Evolutionary conservation across 2,113 vertebrate genomes (phyloP).

Genomic region (Formicarius rufipectus): DNA sequence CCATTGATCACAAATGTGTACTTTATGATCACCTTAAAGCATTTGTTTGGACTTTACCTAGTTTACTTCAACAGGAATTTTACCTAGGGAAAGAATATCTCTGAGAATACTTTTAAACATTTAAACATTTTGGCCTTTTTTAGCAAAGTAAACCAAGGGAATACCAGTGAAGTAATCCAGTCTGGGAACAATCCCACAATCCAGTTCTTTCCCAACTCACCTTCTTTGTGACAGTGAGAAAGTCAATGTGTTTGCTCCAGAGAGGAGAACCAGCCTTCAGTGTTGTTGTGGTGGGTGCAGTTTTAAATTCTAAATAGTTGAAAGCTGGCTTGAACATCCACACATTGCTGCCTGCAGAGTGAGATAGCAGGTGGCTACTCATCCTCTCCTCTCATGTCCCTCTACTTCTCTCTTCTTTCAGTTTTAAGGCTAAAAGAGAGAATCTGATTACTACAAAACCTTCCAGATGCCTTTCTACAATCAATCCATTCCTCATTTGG

Average conservation of each 20-base stretch:
- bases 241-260: neutral
- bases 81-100: neutral
- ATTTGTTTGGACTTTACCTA: neutral
- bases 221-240: neutral
- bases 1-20: accelerated
- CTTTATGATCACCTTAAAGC: neutral
- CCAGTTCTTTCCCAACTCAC: neutral
- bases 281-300: neutral
- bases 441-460: neutral
- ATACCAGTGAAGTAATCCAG: neutral
- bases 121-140: too few species aligned
- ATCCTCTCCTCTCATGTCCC: neutral
- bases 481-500: neutral
- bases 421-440: neutral
- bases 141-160: neutral
- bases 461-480: neutral
- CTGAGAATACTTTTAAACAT: neutral
- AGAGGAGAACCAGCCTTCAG: neutral
- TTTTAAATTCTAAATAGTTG: neutral
- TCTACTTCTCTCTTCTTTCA: neutral
- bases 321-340: neutral
- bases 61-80: neutral
- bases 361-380: neutral
- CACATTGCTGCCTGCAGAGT: neutral
- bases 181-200: neutral